phyloP scores from a whole-genome alignment of 92 coral and sea anemone genomes.

The Virgularia gustaviana region DNA sequence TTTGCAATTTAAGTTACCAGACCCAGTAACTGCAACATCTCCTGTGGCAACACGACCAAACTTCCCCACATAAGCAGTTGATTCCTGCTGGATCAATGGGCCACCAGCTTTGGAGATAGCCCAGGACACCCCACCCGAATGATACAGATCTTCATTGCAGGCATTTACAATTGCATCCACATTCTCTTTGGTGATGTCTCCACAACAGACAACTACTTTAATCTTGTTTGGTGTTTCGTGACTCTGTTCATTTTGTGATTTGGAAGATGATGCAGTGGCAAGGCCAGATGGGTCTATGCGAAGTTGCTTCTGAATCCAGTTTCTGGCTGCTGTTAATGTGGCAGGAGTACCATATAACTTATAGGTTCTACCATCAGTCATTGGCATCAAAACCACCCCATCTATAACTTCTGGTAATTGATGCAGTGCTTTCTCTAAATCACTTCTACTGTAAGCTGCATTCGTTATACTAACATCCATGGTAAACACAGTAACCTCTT shows the following conservation, averaged over 20 bases:
- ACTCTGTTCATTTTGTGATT: not conserved
- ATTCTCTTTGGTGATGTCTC: slow-evolving; percentile 75
- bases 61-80: slow-evolving; percentile 49
- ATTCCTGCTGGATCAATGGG: slow-evolving; percentile 52
- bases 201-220: slow-evolving; percentile 16
- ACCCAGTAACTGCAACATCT: slow-evolving; percentile 55
- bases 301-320: slow-evolving; percentile 22
- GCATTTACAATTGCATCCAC: slow-evolving; percentile 90
- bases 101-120: slow-evolving; percentile 64
- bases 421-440: not conserved
- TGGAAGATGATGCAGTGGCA: not conserved
- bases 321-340: not conserved
- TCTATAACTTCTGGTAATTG: not conserved
- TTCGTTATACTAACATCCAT: not conserved
- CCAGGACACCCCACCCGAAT: slow-evolving; percentile 84
- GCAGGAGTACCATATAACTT: slow-evolving; percentile 5
- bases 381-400: not conserved
- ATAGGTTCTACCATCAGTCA: slow-evolving; percentile 15
- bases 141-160: slow-evolving; percentile 80
- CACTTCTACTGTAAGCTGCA: not conserved
- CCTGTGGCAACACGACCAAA: slow-evolving; percentile 60
- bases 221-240: slow-evolving; percentile 30
- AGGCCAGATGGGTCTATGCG: not conserved
- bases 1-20: slow-evolving; percentile 62
- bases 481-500: not conserved